Conservation (phyloP, 2,888 invertebrate species). For the Pseudolycoriella hygida region DNA sequence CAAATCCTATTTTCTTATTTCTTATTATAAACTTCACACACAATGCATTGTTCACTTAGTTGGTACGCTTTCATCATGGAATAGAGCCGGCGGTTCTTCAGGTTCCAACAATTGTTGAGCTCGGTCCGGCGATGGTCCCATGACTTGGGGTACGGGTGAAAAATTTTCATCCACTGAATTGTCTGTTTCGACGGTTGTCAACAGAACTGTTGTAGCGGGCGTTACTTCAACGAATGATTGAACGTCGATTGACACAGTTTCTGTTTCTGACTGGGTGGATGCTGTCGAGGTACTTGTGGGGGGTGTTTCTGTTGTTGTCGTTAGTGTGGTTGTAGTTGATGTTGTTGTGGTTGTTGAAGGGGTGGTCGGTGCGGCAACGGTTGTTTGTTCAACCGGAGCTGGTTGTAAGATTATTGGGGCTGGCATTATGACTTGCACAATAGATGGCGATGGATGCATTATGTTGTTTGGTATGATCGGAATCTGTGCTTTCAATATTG, state of each 20-base stretch:
- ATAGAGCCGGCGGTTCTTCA: constrained; percentile 28
- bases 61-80: constrained; percentile 8
- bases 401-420: constrained; percentile 11
- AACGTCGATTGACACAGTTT: not conserved
- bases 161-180: constrained; percentile 27
- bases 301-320: not conserved
- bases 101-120: constrained; percentile 25
- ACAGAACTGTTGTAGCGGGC: constrained; percentile 3
- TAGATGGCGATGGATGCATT: constrained; percentile 13
- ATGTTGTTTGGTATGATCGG: constrained; percentile 4
- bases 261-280: constrained; percentile 9
- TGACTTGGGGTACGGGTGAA: constrained; percentile 15
- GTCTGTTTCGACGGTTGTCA: constrained; percentile 12
- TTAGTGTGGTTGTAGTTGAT: not conserved
- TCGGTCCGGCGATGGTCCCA: constrained; percentile 15
- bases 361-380: constrained; percentile 14
- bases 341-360: constrained; percentile 8
- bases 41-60: not conserved
- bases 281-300: constrained; percentile 12
- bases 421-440: constrained; percentile 23
- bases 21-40: not conserved
- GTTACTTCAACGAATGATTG: not conserved
- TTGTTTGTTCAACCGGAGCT: constrained; percentile 12
- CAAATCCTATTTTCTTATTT: not conserved
- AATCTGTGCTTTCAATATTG: constrained; percentile 11